Conservation (phyloP, 1,140 invertebrate species). For the Ptiloglossa arizonensis region DNA sequence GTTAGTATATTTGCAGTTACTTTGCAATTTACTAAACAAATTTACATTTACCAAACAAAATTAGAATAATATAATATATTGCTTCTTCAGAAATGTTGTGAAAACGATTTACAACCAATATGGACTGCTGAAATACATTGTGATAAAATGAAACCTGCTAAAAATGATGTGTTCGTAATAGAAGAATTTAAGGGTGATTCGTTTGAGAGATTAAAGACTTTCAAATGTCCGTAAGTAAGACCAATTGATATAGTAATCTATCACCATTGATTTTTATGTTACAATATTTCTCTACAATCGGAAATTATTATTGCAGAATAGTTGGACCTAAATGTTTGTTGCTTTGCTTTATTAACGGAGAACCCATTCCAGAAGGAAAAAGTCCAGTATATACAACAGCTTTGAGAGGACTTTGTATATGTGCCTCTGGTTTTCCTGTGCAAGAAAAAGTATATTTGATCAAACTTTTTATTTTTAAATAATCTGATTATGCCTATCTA, state of each 20-base stretch:
- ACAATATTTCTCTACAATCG: constrained; percentile 33
- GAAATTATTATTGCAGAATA: constrained; percentile 83
- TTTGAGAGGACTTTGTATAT: constrained; percentile 89
- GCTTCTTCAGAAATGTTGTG: constrained; percentile 80
- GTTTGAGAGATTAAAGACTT: constrained; percentile 85
- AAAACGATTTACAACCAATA: constrained; percentile 78
- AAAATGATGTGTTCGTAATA: constrained; percentile 89
- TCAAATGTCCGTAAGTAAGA: constrained; percentile 86
- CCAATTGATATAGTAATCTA: background rate
- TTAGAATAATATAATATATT: constrained; percentile 15
- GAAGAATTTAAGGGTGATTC: constrained; percentile 87
- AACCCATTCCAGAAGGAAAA: constrained; percentile 88
- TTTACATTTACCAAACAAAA: constrained; percentile 7
- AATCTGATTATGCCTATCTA: background rate
- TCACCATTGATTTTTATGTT: background rate
- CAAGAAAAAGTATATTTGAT: constrained; percentile 83
- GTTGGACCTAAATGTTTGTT: constrained; percentile 91
- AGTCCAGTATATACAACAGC: constrained; percentile 91
- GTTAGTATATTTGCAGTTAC: constrained; percentile 68
- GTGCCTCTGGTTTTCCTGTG: constrained; percentile 87
- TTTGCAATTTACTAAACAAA: too few relatives aligned
- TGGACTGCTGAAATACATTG: constrained; percentile 83
- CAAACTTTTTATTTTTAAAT: background rate
- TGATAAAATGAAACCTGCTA: constrained; percentile 81
- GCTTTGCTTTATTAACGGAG: constrained; percentile 86